A percentile compares a stretch with the other conserved stretches of the same genome.
Evolutionary conservation across 2,797 vertebrate genomes (phyloP).

Genomic region (Siniperca obscura): DNA sequence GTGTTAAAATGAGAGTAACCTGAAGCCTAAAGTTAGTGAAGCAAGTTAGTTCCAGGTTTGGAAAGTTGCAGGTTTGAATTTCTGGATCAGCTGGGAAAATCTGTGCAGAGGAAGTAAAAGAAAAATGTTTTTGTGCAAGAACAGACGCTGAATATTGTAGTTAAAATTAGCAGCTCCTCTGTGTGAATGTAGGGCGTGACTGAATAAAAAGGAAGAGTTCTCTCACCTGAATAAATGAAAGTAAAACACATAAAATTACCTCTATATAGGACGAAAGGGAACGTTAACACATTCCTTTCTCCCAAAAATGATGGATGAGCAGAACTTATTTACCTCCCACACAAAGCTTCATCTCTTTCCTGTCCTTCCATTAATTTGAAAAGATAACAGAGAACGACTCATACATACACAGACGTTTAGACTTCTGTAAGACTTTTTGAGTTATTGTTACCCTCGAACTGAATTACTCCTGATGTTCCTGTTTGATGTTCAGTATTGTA

Average conservation of each 20-base stretch:
- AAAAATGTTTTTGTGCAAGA: background rate
- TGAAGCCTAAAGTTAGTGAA: background rate
- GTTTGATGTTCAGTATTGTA: slow-evolving; percentile 38
- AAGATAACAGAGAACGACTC: slow-evolving; percentile 32
- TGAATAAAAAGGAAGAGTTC: slow-evolving; percentile 17
- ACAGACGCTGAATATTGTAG: slow-evolving; percentile 1
- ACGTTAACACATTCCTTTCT: background rate
- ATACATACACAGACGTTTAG: background rate
- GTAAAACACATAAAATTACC: slow-evolving; percentile 13
- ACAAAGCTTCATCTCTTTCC: slow-evolving; percentile 5
- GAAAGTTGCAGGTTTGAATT: background rate
- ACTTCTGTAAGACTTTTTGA: slow-evolving; percentile 10
- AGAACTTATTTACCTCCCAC: slow-evolving; percentile 22
- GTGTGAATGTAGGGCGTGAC: slow-evolving; percentile 37
- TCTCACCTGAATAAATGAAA: slow-evolving; percentile 24
- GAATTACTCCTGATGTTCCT: slow-evolving; percentile 19
- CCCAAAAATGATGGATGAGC: slow-evolving; percentile 20
- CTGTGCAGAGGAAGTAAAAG: slow-evolving; percentile 8
- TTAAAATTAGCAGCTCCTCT: slow-evolving; percentile 41
- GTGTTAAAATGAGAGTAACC: background rate
- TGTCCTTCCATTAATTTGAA: slow-evolving; percentile 12
- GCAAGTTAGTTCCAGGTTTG: background rate
- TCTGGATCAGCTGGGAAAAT: background rate
- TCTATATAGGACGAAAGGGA: slow-evolving; percentile 8
- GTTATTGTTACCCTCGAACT: slow-evolving; percentile 18